These are phyloP conservation scores for Characodon lateralis DNA, from an alignment of 2,797 vertebrate species.

Conservation along the genomic window DNA sequence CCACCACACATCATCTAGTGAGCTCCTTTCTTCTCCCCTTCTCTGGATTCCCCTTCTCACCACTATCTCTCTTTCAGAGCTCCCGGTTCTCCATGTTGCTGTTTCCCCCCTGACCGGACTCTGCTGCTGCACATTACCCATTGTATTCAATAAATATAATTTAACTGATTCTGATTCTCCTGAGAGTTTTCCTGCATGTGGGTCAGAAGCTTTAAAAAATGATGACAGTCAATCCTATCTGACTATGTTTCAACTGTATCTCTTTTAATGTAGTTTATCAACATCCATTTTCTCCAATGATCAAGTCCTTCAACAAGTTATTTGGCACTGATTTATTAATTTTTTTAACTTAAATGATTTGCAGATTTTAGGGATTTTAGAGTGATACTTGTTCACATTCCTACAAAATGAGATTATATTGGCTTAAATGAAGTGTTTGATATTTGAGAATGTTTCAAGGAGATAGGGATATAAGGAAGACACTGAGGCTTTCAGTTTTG, in stretches of 20 bases:
- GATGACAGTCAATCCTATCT: too few relatives aligned
- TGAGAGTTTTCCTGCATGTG: too few relatives aligned
- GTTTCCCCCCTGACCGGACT: too few relatives aligned
- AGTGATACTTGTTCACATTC: conserved; percentile 17
- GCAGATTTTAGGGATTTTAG: neutral
- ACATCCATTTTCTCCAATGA: neutral
- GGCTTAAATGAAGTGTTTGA: conserved; percentile 21
- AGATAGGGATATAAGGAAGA: neutral
- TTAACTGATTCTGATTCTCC: too few relatives aligned
- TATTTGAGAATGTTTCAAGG: conserved; percentile 11
- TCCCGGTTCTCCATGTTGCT: too few relatives aligned
- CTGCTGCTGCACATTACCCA: too few relatives aligned
- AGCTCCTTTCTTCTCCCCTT: too few relatives aligned
- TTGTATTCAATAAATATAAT: too few relatives aligned
- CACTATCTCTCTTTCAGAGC: too few relatives aligned
- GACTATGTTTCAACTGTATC: neutral
- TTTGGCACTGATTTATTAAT: neutral
- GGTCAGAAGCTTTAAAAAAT: too few relatives aligned
- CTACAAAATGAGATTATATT: conserved; percentile 3
- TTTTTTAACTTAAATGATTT: neutral
- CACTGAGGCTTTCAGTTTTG: neutral
- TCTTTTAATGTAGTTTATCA: neutral
- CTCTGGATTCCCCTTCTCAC: too few relatives aligned
- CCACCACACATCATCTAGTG: too few relatives aligned
- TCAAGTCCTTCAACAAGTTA: neutral